phyloP scores from a whole-genome alignment of 2,113 vertebrate species.

The Otus sunia region DNA sequence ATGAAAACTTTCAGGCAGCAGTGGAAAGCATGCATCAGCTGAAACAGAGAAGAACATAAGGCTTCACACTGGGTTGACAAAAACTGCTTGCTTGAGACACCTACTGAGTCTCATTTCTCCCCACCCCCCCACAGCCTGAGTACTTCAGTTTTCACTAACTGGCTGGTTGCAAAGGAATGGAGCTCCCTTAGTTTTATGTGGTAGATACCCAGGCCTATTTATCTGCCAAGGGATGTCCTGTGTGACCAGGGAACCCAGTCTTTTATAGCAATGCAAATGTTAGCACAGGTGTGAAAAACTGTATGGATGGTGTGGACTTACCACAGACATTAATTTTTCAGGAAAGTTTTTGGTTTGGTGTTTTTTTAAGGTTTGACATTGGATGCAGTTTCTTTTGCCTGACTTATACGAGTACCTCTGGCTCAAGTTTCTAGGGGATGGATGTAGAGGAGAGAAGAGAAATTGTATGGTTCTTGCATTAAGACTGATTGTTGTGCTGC shows the following conservation, averaged over 20 bases:
- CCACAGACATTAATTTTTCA: background rate
- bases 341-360: background rate
- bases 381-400: background rate
- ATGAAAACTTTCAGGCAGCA: background rate
- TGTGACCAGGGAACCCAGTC: background rate
- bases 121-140: background rate
- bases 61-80: background rate
- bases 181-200: background rate
- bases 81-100: background rate
- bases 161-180: background rate
- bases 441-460: background rate
- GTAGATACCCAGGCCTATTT: background rate
- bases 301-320: background rate
- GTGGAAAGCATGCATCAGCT: constrained; percentile 18
- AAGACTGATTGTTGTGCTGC: background rate
- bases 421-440: background rate
- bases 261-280: background rate
- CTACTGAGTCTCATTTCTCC: background rate
- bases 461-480: background rate
- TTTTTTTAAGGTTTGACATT: background rate
- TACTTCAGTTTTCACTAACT: background rate
- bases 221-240: background rate
- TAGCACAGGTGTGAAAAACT: background rate
- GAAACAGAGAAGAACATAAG: background rate
- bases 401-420: background rate